phyloP scores from a whole-genome alignment of 2,797 vertebrate genomes.

The Hippocampus kuda region DNA sequence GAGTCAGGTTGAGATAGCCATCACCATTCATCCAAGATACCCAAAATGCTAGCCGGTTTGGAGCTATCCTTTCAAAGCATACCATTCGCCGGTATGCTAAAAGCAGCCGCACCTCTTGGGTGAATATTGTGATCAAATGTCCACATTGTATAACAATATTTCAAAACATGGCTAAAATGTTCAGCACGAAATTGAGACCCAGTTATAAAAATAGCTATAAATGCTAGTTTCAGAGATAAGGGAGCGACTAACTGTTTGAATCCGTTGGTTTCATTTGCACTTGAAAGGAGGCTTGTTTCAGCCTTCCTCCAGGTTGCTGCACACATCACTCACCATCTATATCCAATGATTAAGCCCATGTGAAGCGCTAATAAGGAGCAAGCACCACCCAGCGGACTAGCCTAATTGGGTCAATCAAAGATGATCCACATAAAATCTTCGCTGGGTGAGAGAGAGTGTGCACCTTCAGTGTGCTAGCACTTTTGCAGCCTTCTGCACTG shows the following conservation, averaged over 20 bases:
- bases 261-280: constrained; percentile 51
- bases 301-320: constrained; percentile 46
- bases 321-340: constrained; percentile 50
- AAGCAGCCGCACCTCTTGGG: neutral
- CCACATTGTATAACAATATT: neutral
- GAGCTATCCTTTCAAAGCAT: neutral
- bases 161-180: constrained; percentile 5
- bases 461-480: constrained; percentile 30
- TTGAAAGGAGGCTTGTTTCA: constrained; percentile 49
- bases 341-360: constrained; percentile 57
- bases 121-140: neutral
- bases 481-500: constrained; percentile 34
- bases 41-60: neutral
- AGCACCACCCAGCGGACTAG: constrained; percentile 56
- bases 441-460: constrained; percentile 29
- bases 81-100: too few species aligned
- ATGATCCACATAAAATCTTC: constrained; percentile 50
- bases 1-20: neutral
- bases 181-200: constrained; percentile 20
- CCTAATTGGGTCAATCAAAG: constrained; percentile 67
- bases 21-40: neutral
- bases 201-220: constrained; percentile 7
- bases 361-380: constrained; percentile 61
- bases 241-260: constrained; percentile 43
- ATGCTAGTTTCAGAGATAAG: constrained; percentile 5